Percentiles rank a stretch among this genome's conserved stretches.
Evolutionary conservation across 2,113 vertebrate genomes (phyloP).

Genomic region (Barbus barbus): DNA sequence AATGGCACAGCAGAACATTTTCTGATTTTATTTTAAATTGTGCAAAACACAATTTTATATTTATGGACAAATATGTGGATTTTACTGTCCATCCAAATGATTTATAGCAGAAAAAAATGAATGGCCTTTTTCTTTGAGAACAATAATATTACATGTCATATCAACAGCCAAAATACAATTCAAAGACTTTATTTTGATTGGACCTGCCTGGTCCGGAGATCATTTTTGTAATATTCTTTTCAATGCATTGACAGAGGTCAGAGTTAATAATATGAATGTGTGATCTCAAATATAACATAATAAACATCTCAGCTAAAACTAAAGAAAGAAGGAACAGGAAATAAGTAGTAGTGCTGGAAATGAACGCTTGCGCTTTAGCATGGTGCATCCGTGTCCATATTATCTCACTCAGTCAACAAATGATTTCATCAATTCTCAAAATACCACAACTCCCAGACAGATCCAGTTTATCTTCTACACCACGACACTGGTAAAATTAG

Average conservation of each 20-base stretch:
- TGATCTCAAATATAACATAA: background rate
- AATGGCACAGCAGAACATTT: background rate
- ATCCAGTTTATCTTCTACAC: slow-evolving; percentile 13
- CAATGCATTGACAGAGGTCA: background rate
- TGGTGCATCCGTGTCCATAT: background rate
- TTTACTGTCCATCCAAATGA: background rate
- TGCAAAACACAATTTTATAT: background rate
- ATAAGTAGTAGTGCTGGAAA: slow-evolving; percentile 11
- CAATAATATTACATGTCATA: background rate
- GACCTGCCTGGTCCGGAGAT: background rate
- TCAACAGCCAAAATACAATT: background rate
- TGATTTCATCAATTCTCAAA: slow-evolving; percentile 16
- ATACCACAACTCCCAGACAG: slow-evolving; percentile 26
- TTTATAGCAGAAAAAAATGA: background rate
- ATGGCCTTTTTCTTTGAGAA: background rate
- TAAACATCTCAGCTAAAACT: slow-evolving; percentile 4
- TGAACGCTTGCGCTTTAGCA: background rate
- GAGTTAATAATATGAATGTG: background rate
- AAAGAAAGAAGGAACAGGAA: background rate
- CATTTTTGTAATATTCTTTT: background rate
- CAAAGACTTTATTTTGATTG: slow-evolving; percentile 2
- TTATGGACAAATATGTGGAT: background rate
- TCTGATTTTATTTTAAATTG: background rate
- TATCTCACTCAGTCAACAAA: slow-evolving; percentile 4
- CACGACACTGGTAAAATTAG: slow-evolving; percentile 30